Base-by-base conservation (phyloP, 2,888 invertebrate species). In the Apodemia hepburni region DNA sequence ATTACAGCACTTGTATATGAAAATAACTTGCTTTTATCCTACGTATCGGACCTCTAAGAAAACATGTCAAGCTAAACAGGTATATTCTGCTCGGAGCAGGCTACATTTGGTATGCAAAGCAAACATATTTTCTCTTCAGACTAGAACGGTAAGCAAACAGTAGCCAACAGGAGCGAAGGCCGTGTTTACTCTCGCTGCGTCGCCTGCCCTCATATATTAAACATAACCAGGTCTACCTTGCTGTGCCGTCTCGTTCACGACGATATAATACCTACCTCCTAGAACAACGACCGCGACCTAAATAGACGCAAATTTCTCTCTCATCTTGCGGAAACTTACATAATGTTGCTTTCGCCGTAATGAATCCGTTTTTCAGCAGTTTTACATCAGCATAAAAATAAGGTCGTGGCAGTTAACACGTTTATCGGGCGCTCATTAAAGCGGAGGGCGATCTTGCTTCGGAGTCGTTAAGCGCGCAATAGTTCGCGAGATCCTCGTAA, bases 401-500 rank as follows among this genome's bases (percentile, higher is more conserved):
- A 89, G 89, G 89, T 88, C 84, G 88, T 75, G 83, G 89, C 89
- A 87, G 87, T 91, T 89, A 89, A 87, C 89, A 85, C 88, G 89
- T 90, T 91, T 91, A 91, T 91, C 91, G 88, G 89, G 89, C 87
- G 85, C 88, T 91, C 91, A 91, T 91, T 91, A 91, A 87, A 89
- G 87, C 88, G 74, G 84, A 86, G 89, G 85, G 88, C 88, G 90
- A 91, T 90, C 89, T 89, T 86, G 87, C 90, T 87, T 86, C 87
- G 86, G 86, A 89, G 91, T 90, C 90, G 91, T 91, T 91, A 91
- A 91, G 90, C 89, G 89, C 89, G 90, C 90, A 91, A 91, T 91
- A 91, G 91, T 91, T 91, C 88, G 88, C 91, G 88, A 89, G 90
- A 89, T 91, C 87, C 89, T 90, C 90, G 83, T 90, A 91, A 91